These are phyloP conservation scores for Hydractinia symbiolongicarpus DNA, from an alignment of 30 jellyfish, hydroid and myxozoan genomes.

Conservation along the genomic window DNA sequence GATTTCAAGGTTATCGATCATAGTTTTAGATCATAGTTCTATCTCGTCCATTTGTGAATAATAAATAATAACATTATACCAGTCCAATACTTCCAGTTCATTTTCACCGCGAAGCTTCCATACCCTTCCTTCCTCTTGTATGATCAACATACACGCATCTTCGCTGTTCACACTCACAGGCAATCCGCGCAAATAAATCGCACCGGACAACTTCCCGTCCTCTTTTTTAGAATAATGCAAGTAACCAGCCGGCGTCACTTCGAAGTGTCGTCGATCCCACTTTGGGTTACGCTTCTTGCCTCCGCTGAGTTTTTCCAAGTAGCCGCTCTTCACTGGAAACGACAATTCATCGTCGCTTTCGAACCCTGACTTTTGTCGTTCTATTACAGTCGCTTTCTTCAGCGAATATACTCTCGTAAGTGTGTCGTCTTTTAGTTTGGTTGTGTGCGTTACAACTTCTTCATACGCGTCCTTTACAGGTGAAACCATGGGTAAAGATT, in stretches of 20 bases:
- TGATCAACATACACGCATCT: slow-evolving; percentile 35
- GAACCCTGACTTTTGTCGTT: background rate
- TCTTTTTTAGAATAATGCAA: slow-evolving; percentile 53
- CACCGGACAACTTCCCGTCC: slow-evolving; percentile 71
- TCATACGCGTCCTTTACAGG: background rate
- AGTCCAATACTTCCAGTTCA: slow-evolving; percentile 44
- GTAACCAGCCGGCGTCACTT: slow-evolving; percentile 72
- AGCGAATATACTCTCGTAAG: background rate
- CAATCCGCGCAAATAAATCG: slow-evolving; percentile 71
- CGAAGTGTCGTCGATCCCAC: slow-evolving; percentile 86
- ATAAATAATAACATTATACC: slow-evolving; percentile 61
- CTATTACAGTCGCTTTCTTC: background rate
- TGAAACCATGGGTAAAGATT: no score
- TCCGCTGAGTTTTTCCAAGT: slow-evolving; percentile 75
- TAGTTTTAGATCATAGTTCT: background rate
- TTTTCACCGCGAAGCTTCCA: slow-evolving; percentile 71
- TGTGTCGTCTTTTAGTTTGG: background rate
- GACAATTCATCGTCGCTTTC: slow-evolving; percentile 16
- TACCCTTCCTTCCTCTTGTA: slow-evolving; percentile 63
- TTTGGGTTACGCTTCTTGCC: slow-evolving; percentile 74
- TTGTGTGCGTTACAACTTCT: background rate
- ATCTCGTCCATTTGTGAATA: slow-evolving; percentile 39
- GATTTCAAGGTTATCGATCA: background rate
- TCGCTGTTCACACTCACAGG: slow-evolving; percentile 62
- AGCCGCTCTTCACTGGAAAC: slow-evolving; percentile 64